A percentile compares a stretch with the other conserved stretches of the same genome.
Evolutionary conservation across 2,888 invertebrate genomes (phyloP).

Genomic region (Tribolium freemani): DNA sequence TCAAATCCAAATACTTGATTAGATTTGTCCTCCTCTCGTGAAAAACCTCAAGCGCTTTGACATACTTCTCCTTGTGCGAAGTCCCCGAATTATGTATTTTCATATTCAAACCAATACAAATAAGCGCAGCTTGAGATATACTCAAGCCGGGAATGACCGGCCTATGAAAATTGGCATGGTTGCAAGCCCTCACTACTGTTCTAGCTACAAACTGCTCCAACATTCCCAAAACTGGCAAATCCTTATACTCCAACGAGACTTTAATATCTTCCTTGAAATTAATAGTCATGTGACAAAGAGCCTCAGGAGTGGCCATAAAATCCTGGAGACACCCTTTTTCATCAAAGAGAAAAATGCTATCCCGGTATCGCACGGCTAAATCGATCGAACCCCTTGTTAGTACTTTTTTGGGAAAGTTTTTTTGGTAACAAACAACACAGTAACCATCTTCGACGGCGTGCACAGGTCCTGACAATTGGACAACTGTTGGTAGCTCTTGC

Average conservation of each 20-base stretch:
- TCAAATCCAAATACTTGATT: conserved; percentile 63
- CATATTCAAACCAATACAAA: conserved; percentile 73
- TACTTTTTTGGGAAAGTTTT: conserved; percentile 69
- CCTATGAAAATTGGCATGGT: conserved; percentile 69
- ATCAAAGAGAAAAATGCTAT: conserved; percentile 73
- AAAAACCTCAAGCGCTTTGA: conserved; percentile 66
- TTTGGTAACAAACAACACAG: conserved; percentile 75
- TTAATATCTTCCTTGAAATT: conserved; percentile 60
- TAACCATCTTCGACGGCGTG: conserved; percentile 71
- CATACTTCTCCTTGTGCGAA: conserved; percentile 63
- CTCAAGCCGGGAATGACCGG: conserved; percentile 75
- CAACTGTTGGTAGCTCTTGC: conserved; percentile 67
- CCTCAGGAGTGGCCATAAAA: conserved; percentile 71
- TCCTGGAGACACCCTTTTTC: conserved; percentile 68
- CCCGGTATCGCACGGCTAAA: conserved; percentile 69
- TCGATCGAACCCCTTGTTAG: conserved; percentile 68
- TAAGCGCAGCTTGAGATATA: conserved; percentile 69
- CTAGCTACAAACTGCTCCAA: conserved; percentile 74
- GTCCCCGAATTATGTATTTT: conserved; percentile 70
- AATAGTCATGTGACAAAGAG: conserved; percentile 70
- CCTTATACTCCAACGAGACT: conserved; percentile 67
- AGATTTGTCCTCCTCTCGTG: conserved; percentile 58
- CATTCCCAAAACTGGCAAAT: conserved; percentile 73
- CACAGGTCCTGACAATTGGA: conserved; percentile 50
- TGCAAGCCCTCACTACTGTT: conserved; percentile 71